Conservation (phyloP, 2,888 invertebrate genomes). For the Glyphotaelius pellucidus region DNA sequence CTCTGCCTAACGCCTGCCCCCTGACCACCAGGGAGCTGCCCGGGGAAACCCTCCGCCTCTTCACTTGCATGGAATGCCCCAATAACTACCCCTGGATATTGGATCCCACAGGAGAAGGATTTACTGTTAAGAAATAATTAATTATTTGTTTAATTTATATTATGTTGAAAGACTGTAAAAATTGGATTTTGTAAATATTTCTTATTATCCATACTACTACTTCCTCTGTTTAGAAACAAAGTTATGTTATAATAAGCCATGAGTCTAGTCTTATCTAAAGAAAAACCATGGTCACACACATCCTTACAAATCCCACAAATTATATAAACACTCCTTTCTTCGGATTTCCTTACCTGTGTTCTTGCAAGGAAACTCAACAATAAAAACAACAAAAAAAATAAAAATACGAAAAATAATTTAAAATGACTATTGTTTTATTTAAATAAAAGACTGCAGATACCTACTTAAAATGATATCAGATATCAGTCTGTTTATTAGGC, state of each 20-base stretch:
- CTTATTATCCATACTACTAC: constrained; percentile 49
- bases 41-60: constrained; percentile 93
- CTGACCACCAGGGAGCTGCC: constrained; percentile 93
- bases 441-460: neutral
- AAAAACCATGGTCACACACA: constrained; percentile 51
- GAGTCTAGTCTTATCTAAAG: constrained; percentile 59
- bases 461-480: neutral
- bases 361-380: constrained; percentile 61
- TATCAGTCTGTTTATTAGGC: neutral
- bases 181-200: constrained; percentile 65
- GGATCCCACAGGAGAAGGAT: constrained; percentile 96
- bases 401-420: constrained; percentile 59
- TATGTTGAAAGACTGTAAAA: constrained; percentile 65
- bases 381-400: constrained; percentile 58
- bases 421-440: neutral
- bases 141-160: constrained; percentile 63
- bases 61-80: constrained; percentile 97
- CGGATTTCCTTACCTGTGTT: constrained; percentile 52
- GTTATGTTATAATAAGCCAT: constrained; percentile 47
- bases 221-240: constrained; percentile 31
- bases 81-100: constrained; percentile 97
- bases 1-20: constrained; percentile 93
- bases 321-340: constrained; percentile 47
- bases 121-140: constrained; percentile 87
- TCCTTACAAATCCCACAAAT: constrained; percentile 26